Evolutionary conservation across 1,140 invertebrate genomes (phyloP), one percentile per base, ranked within the genome.

Genomic region (Pollicipes pollicipes): DNA sequence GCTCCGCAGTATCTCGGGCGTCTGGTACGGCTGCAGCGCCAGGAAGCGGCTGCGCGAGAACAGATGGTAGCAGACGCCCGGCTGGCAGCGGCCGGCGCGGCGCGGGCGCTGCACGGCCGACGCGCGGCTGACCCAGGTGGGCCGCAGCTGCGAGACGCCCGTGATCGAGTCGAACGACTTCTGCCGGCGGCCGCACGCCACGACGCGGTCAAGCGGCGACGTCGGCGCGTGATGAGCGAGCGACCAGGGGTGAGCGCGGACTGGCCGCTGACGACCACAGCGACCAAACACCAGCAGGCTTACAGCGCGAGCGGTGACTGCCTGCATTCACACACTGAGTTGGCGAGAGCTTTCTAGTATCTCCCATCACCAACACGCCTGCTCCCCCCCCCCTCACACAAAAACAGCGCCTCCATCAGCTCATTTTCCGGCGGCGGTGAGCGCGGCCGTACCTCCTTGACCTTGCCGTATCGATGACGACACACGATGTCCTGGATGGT

Each of bases 401-500:
- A n/a, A n/a, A n/a, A n/a, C n/a, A n/a, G n/a, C n/a, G n/a, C n/a
- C n/a, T n/a, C n/a, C n/a, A n/a, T n/a, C n/a, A n/a, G n/a, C n/a
- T n/a, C n/a, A n/a, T n/a, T n/a, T n/a, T n/a, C n/a, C n/a, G n/a
- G n/a, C n/a, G n/a, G n/a, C n/a, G n/a, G n/a, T n/a, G n/a, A n/a
- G n/a, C n/a, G n/a, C n/a, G n/a, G n/a, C n/a, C 68, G 66, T n/a
- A 64, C 45, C 66, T 94, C 90, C 79, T 96, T 96, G 0, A 89
- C 87, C 78, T 91, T 93, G 1, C 95, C 95, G 85, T 85, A 79
- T 97, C 93, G 68, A 98, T 88, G 0, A 97, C 93, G 79, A 88
- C n/a, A 95, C 0, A 90, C 86, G 0, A 95, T 88, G 80, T 95
- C 91, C 77, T 93, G 88, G 66, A 97, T 91, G 0, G 94, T 97